Conservation (phyloP, 2,797 vertebrate species). For the Perodicticus potto region DNA sequence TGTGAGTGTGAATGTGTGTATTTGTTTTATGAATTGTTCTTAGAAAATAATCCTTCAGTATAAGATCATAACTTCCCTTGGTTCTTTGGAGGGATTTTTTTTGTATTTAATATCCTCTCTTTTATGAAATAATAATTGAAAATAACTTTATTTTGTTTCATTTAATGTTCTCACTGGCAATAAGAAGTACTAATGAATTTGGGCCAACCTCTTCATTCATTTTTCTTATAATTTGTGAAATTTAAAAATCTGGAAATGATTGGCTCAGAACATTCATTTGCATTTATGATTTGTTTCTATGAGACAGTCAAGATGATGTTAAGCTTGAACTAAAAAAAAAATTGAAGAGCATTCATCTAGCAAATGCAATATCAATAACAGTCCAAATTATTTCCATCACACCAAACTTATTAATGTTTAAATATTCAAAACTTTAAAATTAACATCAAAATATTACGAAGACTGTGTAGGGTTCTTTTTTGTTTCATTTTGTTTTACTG, state of each 20-base stretch:
- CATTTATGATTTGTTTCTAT: not conserved
- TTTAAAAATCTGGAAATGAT: slow-evolving; percentile 37
- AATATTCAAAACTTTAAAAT: not conserved
- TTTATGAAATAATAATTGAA: slow-evolving; percentile 29
- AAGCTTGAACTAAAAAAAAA: not conserved
- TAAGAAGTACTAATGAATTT: slow-evolving; percentile 13
- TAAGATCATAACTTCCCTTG: not conserved
- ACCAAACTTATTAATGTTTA: not conserved
- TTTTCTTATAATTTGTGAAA: slow-evolving; percentile 51
- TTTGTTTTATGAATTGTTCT: not conserved
- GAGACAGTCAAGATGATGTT: not conserved
- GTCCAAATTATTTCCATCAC: not conserved
- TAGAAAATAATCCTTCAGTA: not conserved
- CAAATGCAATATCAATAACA: not conserved
- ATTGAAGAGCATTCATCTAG: not conserved
- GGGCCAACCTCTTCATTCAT: not conserved
- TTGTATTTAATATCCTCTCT: not conserved
- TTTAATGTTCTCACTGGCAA: slow-evolving; percentile 17
- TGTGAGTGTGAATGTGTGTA: not conserved
- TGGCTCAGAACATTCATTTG: not conserved
- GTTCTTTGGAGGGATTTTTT: not conserved
- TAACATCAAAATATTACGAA: slow-evolving; percentile 2
- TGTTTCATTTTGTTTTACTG: not conserved
- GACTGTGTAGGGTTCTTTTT: not conserved
- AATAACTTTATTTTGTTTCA: not conserved